Conservation (phyloP, 2,113 vertebrate genomes). For the Colossoma macropomum region DNA sequence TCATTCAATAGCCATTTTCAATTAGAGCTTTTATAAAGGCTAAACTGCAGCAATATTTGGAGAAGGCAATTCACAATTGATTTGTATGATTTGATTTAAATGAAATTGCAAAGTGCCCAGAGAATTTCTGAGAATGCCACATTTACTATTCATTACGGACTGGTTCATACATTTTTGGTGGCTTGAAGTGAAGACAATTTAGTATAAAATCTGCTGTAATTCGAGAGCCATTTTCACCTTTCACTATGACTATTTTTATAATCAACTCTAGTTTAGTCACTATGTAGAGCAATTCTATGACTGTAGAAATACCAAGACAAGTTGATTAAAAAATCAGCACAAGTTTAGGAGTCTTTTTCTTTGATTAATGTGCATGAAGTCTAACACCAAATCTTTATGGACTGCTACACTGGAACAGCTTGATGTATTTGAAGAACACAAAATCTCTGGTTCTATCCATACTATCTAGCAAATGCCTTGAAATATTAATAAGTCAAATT, state of each 20-base stretch:
- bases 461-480: not conserved
- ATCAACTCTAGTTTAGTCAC: not conserved
- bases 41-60: slow-evolving; percentile 13
- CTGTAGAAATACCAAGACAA: not conserved
- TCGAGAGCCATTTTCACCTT: not conserved
- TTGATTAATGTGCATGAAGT: not conserved
- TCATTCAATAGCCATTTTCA: slow-evolving; percentile 45
- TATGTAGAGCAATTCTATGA: not conserved
- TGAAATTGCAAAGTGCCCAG: not conserved
- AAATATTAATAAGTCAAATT: not conserved
- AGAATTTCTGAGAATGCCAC: not conserved
- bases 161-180: not conserved
- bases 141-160: not conserved
- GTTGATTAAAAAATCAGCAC: not conserved
- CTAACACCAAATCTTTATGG: not conserved
- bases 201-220: not conserved
- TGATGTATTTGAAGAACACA: not conserved
- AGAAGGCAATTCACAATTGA: slow-evolving; percentile 18
- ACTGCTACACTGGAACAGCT: not conserved
- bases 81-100: slow-evolving; percentile 41
- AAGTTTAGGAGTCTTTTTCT: not conserved
- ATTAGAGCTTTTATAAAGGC: slow-evolving; percentile 41
- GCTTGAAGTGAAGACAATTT: not conserved
- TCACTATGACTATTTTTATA: not conserved
- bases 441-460: not conserved